A percentile compares a stretch with the other conserved stretches of the same genome.
Conservation (phyloP, 1,140 invertebrate species). For the Zaprionus nigranus region DNA sequence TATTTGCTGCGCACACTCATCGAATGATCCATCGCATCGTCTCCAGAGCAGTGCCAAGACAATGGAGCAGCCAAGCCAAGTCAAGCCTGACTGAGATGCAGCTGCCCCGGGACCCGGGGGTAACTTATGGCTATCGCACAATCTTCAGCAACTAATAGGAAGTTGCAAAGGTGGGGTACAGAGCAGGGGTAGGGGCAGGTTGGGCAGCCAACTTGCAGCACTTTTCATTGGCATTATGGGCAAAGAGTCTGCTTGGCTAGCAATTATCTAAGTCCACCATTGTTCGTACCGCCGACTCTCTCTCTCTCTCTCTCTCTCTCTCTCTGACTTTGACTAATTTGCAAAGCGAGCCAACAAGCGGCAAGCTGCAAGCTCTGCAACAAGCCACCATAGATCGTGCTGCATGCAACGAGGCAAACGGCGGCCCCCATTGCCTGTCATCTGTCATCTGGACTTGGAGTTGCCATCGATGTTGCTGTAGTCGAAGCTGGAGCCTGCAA, state of each 20-base stretch:
- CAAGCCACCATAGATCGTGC: slow-evolving; percentile 27
- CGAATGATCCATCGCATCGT: slow-evolving; percentile 66
- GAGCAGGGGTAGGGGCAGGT: background rate
- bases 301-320: slow-evolving; percentile 35
- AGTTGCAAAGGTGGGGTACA: slow-evolving; percentile 43
- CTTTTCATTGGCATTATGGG: slow-evolving; percentile 76
- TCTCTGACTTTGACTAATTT: slow-evolving; percentile 81
- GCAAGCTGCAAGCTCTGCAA: too few species aligned
- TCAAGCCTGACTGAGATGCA: background rate
- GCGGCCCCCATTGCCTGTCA: slow-evolving; percentile 67
- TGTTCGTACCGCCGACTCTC: slow-evolving; percentile 67
- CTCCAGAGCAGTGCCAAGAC: slow-evolving; percentile 14
- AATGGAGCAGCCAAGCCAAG: slow-evolving; percentile 37
- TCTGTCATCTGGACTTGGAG: slow-evolving; percentile 61
- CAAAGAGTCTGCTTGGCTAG: slow-evolving; percentile 62
- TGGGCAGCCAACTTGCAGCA: slow-evolving; percentile 26
- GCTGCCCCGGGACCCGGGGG: slow-evolving; percentile 34
- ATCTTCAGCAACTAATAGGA: slow-evolving; percentile 80
- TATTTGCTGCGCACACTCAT: slow-evolving; percentile 59
- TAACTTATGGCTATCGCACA: slow-evolving; percentile 82
- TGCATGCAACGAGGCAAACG: slow-evolving; percentile 8
- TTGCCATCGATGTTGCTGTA: slow-evolving; percentile 19
- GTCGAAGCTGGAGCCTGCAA: slow-evolving; percentile 24
- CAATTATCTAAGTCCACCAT: slow-evolving; percentile 81
- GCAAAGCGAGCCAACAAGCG: slow-evolving; percentile 63